Evolutionary conservation across 1,140 invertebrate genomes (phyloP).

Genomic region (Stegodyphus dumicola): DNA sequence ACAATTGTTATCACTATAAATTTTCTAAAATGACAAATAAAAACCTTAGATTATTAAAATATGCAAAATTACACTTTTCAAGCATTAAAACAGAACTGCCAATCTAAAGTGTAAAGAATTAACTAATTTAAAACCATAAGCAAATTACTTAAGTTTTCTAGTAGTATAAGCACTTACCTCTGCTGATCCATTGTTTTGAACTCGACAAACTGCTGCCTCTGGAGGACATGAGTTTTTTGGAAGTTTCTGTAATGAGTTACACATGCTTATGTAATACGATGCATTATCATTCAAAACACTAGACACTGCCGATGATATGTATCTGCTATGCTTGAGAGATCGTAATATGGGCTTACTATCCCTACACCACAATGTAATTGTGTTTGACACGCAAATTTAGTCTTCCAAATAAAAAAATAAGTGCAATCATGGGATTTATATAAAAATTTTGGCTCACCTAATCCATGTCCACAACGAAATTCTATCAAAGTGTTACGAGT

Average conservation of each 20-base stretch:
- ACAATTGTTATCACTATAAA: no score
- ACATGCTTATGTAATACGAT: constrained; percentile 67
- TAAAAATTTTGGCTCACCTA: constrained; percentile 20
- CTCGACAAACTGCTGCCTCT: constrained; percentile 66
- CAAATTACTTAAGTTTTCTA: no score
- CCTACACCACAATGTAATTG: constrained; percentile 65
- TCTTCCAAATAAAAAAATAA: constrained; percentile 68
- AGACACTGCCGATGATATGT: constrained; percentile 64
- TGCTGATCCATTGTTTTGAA: not conserved
- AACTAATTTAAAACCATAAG: no score
- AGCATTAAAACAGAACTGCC: no score
- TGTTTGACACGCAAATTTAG: constrained; percentile 65
- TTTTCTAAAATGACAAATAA: no score
- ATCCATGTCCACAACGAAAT: constrained; percentile 64
- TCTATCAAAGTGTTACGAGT: constrained; percentile 66
- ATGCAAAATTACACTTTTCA: no score
- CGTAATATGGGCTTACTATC: constrained; percentile 64
- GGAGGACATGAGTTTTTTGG: constrained; percentile 65
- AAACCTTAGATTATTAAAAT: no score
- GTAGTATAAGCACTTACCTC: not conserved
- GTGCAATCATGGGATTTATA: constrained; percentile 63
- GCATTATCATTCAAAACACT: constrained; percentile 54
- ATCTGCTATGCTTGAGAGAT: constrained; percentile 66
- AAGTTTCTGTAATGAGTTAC: constrained; percentile 66
- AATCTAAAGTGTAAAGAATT: no score